Conservation (phyloP, 2,797 vertebrate genomes). For the Molothrus ater region DNA sequence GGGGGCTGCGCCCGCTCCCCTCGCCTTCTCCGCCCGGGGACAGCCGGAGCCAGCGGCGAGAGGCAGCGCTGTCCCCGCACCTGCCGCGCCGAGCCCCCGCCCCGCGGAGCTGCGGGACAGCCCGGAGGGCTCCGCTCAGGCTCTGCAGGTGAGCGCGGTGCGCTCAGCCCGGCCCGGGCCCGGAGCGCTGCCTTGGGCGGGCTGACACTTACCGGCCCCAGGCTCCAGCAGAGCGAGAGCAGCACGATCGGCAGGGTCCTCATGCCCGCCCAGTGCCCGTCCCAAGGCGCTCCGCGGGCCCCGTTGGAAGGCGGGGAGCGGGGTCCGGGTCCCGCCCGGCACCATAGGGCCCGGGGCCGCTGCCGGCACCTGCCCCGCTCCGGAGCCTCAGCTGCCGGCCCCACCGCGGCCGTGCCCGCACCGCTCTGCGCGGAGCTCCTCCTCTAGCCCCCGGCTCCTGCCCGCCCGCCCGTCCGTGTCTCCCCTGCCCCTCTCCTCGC, state of each 20-base stretch:
- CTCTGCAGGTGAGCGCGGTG: not conserved
- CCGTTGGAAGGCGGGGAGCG: not conserved
- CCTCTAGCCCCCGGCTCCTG: conserved; percentile 6
- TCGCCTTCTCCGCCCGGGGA: not conserved
- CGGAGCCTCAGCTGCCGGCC: not conserved
- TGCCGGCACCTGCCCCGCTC: not conserved
- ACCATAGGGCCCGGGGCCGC: conserved; percentile 21
- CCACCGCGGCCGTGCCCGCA: not conserved
- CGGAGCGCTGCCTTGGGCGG: not conserved
- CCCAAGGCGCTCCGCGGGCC: not conserved
- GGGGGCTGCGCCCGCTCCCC: not conserved
- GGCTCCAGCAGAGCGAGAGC: conserved; percentile 62
- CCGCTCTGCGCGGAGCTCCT: conserved; percentile 5
- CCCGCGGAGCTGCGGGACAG: not conserved
- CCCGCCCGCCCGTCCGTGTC: not conserved
- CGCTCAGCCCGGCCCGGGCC: not conserved
- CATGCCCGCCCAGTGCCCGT: conserved; percentile 20
- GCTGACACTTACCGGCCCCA: conserved; percentile 62
- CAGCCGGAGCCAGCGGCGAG: not conserved
- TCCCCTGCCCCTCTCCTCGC: not conserved
- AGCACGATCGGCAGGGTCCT: conserved; percentile 43
- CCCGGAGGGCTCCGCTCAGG: not conserved
- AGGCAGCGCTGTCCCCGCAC: not conserved
- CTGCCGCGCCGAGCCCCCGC: not conserved
- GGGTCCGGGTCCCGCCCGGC: not conserved